Base-by-base conservation (phyloP, 2,797 vertebrate species). In the Thripadectes ignobilis region DNA sequence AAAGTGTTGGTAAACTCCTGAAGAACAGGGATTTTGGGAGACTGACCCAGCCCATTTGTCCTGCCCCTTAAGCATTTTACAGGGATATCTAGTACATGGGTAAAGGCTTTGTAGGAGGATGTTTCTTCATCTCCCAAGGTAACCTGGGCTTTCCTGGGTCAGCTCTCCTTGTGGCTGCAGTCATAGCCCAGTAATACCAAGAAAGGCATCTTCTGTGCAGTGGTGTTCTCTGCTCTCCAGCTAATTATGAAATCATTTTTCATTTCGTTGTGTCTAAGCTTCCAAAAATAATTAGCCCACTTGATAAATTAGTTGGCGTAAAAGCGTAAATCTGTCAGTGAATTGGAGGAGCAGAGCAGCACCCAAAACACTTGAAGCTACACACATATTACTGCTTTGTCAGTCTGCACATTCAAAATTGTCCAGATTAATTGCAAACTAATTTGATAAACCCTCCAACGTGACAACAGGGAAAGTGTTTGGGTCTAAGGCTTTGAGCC, bases 401-500 rank as follows among this genome's bases (percentile, higher is more conserved):
- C 92, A 76, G 22, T 48, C 79, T 38, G 41, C 68, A 91, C 88
- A 91, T 86, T 82, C 69, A 61, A 39, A 91, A 73, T 48, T 26
- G 57, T 55, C 65, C 71, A 85, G 83, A 91, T 82, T 76, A 90
- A 91, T 79, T 83, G 84, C n/a, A 76, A 48, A 21, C 32, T 93
- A 61, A 85, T 89, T 93, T 72, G 69, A 92, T 89, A 77, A 90
- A 38, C 72, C 54, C 67, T 82, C 62, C 48, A 9, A 65, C 57
- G 80, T 24, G 57, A 80, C 67, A 87, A 90, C 93, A 63, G 68
- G 85, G 83, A 27, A 82, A 69, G 63, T 17, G 80, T 86, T 88
- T 39, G 76, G 62, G 84, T 95, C 93, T 83, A 93, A 94, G 69
- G 43, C 75, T 69, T 94, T 84, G 75, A 65, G 91, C 59, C 85